Conservation (phyloP, 2,888 invertebrate genomes). For the Andrena chrysosceles region DNA sequence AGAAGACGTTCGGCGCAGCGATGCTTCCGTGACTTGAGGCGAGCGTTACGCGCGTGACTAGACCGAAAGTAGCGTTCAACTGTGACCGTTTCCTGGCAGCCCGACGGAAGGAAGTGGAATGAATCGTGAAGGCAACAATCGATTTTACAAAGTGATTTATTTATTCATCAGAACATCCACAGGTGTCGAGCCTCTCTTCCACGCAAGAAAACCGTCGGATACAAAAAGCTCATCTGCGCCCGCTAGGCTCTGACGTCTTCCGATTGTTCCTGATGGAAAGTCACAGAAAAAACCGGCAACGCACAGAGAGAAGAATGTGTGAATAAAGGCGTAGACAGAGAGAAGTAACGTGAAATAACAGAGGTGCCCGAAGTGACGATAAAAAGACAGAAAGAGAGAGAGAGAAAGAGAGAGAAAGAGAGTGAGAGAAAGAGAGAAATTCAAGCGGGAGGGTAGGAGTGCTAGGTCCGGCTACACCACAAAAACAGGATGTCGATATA, state of each 20-base stretch:
- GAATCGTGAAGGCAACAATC: slow-evolving; percentile 72
- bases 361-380: slow-evolving; percentile 70
- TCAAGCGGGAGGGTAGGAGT: slow-evolving; percentile 77
- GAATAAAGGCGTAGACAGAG: slow-evolving; percentile 48
- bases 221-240: slow-evolving; percentile 35
- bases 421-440: slow-evolving; percentile 48
- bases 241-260: slow-evolving; percentile 12
- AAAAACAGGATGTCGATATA: slow-evolving; percentile 73
- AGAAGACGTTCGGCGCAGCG: slow-evolving; percentile 13
- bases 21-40: background rate
- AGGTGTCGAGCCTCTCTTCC: slow-evolving; percentile 26
- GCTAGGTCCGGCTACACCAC: slow-evolving; percentile 84
- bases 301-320: background rate
- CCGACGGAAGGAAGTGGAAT: slow-evolving; percentile 67
- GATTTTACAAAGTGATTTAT: slow-evolving; percentile 72
- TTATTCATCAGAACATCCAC: slow-evolving; percentile 69
- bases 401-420: slow-evolving; percentile 25
- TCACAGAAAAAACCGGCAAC: slow-evolving; percentile 38
- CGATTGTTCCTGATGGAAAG: slow-evolving; percentile 5
- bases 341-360: slow-evolving; percentile 43
- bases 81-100: slow-evolving; percentile 5
- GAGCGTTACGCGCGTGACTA: slow-evolving; percentile 28
- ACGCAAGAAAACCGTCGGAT: slow-evolving; percentile 27
- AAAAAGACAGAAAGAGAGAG: slow-evolving; percentile 35
- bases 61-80: slow-evolving; percentile 15